Evolutionary conservation across 2,113 vertebrate genomes (phyloP), one percentile per base, ranked within the genome.

Genomic region (Heteronetta atricapilla): DNA sequence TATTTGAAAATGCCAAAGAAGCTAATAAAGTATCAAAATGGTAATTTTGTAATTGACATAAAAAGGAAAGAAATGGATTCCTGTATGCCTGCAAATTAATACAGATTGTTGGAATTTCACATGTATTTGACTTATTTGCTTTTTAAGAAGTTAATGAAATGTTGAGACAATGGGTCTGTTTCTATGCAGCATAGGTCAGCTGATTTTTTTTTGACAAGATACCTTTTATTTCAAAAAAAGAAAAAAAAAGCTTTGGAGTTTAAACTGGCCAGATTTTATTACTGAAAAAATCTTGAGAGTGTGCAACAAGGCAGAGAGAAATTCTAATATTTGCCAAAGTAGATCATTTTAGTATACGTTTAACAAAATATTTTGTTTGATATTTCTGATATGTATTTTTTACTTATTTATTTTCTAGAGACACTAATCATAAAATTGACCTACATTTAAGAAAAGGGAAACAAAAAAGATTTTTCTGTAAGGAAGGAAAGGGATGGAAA

Each of bases 31-130:
- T 87, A 91, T 67, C 86, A 89, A 89, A 95, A 93, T 76, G 44
- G 55, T 89, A 84, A 84, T 90, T 94, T 91, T 86, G n/a, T 94
- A 95, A 96, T 87, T 82, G 90, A 95, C 58, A 25, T 84, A 75
- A 82, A 90, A 68, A 79, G 34, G 48, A 92, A 48, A 92, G 19
- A 84, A 94, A 89, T 89, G 44, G 34, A 68, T 94, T 93, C 88
- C 69, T 92, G 31, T 29, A 28, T 66, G 80, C 67, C 52, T 90
- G 67, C 42, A 66, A 86, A 92, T 93, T 70, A 74, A 90, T 84
- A 91, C 4, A 82, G 56, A 85, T 95, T 85, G 64, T 42, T 94
- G 63, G 40, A 88, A 80, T 86, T 90, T 96, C 69, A 82, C 50
- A 38, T 0, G 0, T 66, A n/a, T 88, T 93, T 94, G 62, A 86